Evolutionary conservation across 2,113 vertebrate genomes (phyloP).

Genomic region (Sturnus vulgaris): DNA sequence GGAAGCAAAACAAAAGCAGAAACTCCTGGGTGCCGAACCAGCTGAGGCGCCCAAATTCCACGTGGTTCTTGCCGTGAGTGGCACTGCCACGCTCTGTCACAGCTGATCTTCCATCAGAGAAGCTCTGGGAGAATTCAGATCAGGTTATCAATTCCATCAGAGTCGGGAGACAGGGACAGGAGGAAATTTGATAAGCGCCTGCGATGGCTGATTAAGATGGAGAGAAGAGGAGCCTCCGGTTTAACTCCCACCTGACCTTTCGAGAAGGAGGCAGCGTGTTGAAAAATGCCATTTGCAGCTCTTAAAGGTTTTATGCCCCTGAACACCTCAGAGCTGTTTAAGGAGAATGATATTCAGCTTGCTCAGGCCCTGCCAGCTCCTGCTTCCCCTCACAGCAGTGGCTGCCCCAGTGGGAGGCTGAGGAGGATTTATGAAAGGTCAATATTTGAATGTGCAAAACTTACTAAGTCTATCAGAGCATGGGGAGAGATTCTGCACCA

Average conservation of each 20-base stretch:
- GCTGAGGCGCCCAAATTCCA: not conserved
- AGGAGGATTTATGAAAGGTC: slow-evolving; percentile 57
- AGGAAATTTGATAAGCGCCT: not conserved
- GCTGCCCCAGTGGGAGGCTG: slow-evolving; percentile 17
- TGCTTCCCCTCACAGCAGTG: not conserved
- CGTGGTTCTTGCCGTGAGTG: not conserved
- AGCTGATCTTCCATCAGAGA: not conserved
- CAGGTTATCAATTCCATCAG: slow-evolving; percentile 25
- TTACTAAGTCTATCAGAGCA: slow-evolving; percentile 3
- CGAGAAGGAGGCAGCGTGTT: not conserved
- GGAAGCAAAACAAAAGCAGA: not conserved
- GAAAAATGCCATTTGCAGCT: slow-evolving; percentile 59
- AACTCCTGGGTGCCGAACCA: not conserved
- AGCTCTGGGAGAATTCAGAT: not conserved
- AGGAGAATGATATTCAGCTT: slow-evolving; percentile 55
- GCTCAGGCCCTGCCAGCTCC: slow-evolving; percentile 47
- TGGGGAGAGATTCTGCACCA: not conserved
- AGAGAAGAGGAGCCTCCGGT: slow-evolving; percentile 37
- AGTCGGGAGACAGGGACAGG: not conserved
- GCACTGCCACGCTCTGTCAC: not conserved
- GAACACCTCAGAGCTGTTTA: slow-evolving; percentile 45
- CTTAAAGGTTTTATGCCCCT: slow-evolving; percentile 56
- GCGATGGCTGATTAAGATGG: slow-evolving; percentile 46
- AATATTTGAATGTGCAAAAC: slow-evolving; percentile 64
- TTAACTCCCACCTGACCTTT: slow-evolving; percentile 66